A percentile compares a stretch with the other conserved stretches of the same genome.
Conservation (phyloP, 2,888 invertebrate species). For the Uloborus plumipes region DNA sequence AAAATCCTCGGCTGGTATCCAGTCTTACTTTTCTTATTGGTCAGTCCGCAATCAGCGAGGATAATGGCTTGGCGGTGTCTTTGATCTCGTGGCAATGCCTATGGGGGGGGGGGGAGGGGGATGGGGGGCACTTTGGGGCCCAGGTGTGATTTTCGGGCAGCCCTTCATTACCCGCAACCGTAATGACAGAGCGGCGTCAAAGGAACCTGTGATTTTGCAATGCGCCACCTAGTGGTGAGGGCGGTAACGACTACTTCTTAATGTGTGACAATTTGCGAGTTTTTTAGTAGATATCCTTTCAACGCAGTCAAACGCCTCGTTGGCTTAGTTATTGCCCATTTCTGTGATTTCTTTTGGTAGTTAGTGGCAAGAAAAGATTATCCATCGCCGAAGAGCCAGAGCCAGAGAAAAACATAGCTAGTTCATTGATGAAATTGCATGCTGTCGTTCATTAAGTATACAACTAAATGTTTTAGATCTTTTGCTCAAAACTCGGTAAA, state of each 20-base stretch:
- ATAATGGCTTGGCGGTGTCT: constrained; percentile 55
- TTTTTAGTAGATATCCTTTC: constrained; percentile 12
- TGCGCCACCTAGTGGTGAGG: constrained; percentile 63
- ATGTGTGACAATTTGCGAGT: constrained; percentile 60
- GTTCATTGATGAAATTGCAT: too few species aligned
- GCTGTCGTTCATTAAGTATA: too few species aligned
- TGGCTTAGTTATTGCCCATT: too few species aligned
- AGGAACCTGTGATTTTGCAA: constrained; percentile 50
- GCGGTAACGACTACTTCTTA: constrained; percentile 63
- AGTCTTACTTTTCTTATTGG: constrained; percentile 31
- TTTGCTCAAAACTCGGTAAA: too few species aligned
- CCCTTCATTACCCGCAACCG: constrained; percentile 61
- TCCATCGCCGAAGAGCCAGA: too few species aligned
- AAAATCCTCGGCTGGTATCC: too few species aligned
- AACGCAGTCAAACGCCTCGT: too few species aligned
- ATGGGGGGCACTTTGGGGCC: constrained; percentile 11
- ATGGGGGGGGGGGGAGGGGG: constrained; percentile 6
- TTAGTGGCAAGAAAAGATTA: too few species aligned
- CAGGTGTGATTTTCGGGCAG: constrained; percentile 54
- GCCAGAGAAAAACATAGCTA: too few species aligned
- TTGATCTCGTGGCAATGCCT: constrained; percentile 50
- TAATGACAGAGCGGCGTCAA: constrained; percentile 59
- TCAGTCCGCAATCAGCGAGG: constrained; percentile 38
- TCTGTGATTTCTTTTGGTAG: too few species aligned
- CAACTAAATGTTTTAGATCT: too few species aligned